Percentiles rank a stretch among this genome's conserved stretches.
These are phyloP conservation scores for Ptychobarbus kaznakovi DNA, from an alignment of 2,797 vertebrate species.

Conservation along the genomic window DNA sequence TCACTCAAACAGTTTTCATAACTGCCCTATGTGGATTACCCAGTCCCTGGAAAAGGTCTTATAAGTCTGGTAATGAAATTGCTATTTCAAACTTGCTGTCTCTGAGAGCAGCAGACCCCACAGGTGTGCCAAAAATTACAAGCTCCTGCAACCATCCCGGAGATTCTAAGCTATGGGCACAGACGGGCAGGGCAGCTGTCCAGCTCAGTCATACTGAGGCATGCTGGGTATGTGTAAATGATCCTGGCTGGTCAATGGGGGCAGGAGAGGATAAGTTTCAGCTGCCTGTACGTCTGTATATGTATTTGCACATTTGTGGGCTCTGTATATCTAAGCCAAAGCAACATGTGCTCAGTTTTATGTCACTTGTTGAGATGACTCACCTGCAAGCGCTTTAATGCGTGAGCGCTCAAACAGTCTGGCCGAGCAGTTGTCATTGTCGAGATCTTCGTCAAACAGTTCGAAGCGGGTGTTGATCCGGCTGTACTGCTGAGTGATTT, in stretches of 20 bases:
- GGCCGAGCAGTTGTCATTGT: constrained; percentile 97
- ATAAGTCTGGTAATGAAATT: not conserved
- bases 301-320: constrained; percentile 33
- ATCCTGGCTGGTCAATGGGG: constrained; percentile 67
- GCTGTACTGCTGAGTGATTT: constrained; percentile 95
- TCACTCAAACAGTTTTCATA: not conserved
- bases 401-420: constrained; percentile 95
- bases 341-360: constrained; percentile 7
- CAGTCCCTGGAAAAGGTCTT: constrained; percentile 12
- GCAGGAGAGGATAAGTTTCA: constrained; percentile 65
- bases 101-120: constrained; percentile 57
- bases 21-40: not conserved
- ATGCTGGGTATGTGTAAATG: constrained; percentile 76
- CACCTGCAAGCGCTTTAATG: constrained; percentile 98
- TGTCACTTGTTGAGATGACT: constrained; percentile 48
- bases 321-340: constrained; percentile 34
- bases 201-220: constrained; percentile 70
- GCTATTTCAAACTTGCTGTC: constrained; percentile 72
- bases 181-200: constrained; percentile 77
- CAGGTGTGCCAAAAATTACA: constrained; percentile 72
- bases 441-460: constrained; percentile 87
- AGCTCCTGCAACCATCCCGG: constrained; percentile 71
- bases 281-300: constrained; percentile 58
- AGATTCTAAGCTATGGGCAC: constrained; percentile 64
- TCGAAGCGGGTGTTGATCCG: constrained; percentile 91